Base-by-base conservation (phyloP, 2,888 invertebrate genomes). In the Galerucella nymphaeae region DNA sequence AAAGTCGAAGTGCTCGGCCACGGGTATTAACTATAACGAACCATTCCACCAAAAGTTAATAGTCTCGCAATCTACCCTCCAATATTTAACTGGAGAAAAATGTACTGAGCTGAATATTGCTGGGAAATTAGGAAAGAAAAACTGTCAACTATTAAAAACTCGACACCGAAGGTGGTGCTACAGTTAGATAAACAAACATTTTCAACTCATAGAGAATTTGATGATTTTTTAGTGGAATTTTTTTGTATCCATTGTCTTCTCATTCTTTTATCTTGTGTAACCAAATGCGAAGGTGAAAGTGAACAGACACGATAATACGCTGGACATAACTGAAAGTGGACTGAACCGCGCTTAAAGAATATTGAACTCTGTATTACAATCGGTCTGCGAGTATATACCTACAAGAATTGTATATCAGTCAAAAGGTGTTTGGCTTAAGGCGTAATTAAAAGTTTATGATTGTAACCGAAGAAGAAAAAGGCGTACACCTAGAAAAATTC, bases 211-310 rank as follows among this genome's bases (percentile, higher is more conserved):
- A n/a, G n/a, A n/a, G n/a, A n/a, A n/a, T n/a, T n/a, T n/a, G n/a
- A n/a, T n/a, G n/a, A n/a, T 2, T 53, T 53, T 53, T 53, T 53
- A 16, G 53, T 53, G 53, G 53, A 53, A 53, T 53, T 16, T 53
- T 53, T 53, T 53, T 53, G 18, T 18, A 16, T 10, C 18, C 18
- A 2, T 18, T 16, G 16, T 18, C 53, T 53, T 53, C 53, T 53
- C 53, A n/a, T 53, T 63, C 14, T 42, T 48, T 9, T 30, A 50
- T 30, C 64, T 66, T 66, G 66, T 66, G 66, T 66, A 66, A 66
- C 55, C 57, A 57, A 66, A 66, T 66, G 66, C 57, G 66, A 41
- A 59, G 59, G 59, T 38, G 59, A 59, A 59, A 59, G 59, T 59
- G 59, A 38, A 30, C 59, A 16, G 59, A 30, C 59, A 38, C 16